A percentile compares a stretch with the other conserved stretches of the same genome.
phyloP scores from a whole-genome alignment of 2,888 invertebrate genomes.

The Himalopsyche anomala region DNA sequence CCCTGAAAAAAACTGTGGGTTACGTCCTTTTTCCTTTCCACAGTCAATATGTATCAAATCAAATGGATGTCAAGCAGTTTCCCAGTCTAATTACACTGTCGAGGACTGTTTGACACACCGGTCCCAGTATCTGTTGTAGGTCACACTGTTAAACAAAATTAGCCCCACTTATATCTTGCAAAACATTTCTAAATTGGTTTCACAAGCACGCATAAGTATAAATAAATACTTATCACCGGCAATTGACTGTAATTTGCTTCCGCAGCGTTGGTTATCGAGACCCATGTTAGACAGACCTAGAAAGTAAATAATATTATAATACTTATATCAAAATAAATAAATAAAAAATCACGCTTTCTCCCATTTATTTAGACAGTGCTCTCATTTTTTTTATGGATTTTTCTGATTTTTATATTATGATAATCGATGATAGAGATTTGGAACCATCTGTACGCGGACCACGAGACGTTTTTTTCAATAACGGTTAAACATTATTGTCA shows the following conservation, averaged over 20 bases:
- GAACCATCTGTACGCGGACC: neutral
- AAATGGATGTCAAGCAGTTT: neutral
- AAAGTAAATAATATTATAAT: neutral
- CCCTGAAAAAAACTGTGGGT: too few species aligned
- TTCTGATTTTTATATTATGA: neutral
- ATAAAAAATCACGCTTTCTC: neutral
- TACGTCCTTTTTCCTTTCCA: too few species aligned
- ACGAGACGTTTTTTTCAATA: neutral
- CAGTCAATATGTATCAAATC: too few species aligned
- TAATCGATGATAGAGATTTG: neutral
- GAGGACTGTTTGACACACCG: neutral
- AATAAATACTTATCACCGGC: conserved; percentile 25
- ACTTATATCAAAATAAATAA: neutral
- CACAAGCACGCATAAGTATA: conserved; percentile 20
- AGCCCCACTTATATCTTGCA: conserved; percentile 26
- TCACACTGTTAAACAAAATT: conserved; percentile 10
- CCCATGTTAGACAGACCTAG: neutral
- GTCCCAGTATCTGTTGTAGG: neutral
- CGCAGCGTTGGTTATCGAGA: neutral
- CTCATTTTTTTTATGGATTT: neutral
- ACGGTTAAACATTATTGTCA: too few species aligned
- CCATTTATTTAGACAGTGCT: neutral
- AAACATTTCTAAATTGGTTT: conserved; percentile 5
- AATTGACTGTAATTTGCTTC: conserved; percentile 30
- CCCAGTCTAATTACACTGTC: neutral